These are phyloP conservation scores for Xiphophorus maculatus DNA, from an alignment of 2,113 vertebrate genomes.

Conservation along the genomic window DNA sequence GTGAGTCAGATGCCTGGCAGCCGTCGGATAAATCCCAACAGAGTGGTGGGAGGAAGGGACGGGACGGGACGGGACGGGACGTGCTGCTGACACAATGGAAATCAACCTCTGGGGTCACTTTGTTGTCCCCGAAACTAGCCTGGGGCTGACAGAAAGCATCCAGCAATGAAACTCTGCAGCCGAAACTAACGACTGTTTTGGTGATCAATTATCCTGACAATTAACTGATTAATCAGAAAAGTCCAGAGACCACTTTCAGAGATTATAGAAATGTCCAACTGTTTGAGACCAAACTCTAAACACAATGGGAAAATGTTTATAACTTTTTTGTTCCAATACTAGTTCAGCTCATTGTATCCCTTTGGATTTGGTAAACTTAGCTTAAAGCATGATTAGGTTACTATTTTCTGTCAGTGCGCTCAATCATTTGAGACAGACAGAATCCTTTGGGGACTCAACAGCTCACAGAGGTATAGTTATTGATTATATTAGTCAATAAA, in stretches of 20 bases:
- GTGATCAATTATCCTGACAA: too few species aligned
- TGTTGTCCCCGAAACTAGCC: constrained; percentile 35
- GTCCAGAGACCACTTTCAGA: background rate
- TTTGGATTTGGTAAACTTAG: background rate
- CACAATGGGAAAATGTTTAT: background rate
- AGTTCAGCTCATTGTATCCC: background rate
- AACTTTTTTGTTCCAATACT: background rate
- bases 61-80: constrained; percentile 10
- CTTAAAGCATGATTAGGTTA: constrained; percentile 21
- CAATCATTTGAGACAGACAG: constrained; percentile 20
- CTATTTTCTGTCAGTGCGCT: constrained; percentile 30
- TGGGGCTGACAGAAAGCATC: constrained; percentile 8
- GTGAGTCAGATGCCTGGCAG: constrained; percentile 51
- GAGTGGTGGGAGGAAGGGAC: constrained; percentile 14
- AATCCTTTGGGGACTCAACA: constrained; percentile 34
- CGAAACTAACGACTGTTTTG: too few species aligned
- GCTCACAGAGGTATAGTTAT: constrained; percentile 66
- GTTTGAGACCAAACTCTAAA: background rate
- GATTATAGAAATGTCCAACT: background rate
- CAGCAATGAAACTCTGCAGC: too few species aligned
- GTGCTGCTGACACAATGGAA: constrained; percentile 58
- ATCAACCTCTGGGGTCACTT: constrained; percentile 66
- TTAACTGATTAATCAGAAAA: background rate
- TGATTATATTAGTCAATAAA: constrained; percentile 77
- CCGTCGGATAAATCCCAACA: constrained; percentile 53